These are phyloP conservation scores for Sebastes variabilis DNA, from an alignment of 2,797 vertebrate genomes.

Conservation along the genomic window DNA sequence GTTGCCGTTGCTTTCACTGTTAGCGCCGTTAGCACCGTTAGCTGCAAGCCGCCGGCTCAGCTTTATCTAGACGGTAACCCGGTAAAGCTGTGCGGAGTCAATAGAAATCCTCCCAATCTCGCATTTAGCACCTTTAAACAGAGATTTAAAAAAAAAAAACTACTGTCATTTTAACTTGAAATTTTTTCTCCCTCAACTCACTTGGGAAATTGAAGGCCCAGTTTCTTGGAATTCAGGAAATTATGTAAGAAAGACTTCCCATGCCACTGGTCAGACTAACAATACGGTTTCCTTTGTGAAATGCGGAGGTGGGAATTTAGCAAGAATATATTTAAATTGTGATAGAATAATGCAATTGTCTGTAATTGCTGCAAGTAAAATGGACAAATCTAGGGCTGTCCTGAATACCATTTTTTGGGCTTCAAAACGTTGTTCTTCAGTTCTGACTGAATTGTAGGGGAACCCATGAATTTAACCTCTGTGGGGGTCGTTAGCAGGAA, in stretches of 20 bases:
- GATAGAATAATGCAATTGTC: neutral
- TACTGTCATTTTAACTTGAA: no score
- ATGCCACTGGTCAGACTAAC: neutral
- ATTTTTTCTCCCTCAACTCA: neutral
- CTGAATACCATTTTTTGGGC: no score
- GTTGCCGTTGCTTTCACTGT: no score
- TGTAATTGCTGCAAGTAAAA: neutral
- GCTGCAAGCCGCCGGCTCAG: no score
- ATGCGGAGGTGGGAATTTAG: neutral
- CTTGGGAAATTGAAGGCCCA: neutral
- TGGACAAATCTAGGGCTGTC: neutral
- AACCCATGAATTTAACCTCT: no score
- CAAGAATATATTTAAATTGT: neutral
- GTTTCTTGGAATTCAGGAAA: neutral
- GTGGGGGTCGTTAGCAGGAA: no score
- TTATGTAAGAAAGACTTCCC: neutral
- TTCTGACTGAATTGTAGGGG: no score
- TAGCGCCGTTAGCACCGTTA: no score
- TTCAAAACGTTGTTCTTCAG: no score
- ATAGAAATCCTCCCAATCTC: neutral
- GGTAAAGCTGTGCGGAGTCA: neutral
- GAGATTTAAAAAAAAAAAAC: no score
- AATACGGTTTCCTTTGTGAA: neutral
- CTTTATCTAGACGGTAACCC: no score
- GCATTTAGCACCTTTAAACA: neutral